A percentile compares a stretch with the other conserved stretches of the same genome.
These are phyloP conservation scores for Heterotis niloticus DNA, from an alignment of 2,113 vertebrate genomes.

Conservation along the genomic window DNA sequence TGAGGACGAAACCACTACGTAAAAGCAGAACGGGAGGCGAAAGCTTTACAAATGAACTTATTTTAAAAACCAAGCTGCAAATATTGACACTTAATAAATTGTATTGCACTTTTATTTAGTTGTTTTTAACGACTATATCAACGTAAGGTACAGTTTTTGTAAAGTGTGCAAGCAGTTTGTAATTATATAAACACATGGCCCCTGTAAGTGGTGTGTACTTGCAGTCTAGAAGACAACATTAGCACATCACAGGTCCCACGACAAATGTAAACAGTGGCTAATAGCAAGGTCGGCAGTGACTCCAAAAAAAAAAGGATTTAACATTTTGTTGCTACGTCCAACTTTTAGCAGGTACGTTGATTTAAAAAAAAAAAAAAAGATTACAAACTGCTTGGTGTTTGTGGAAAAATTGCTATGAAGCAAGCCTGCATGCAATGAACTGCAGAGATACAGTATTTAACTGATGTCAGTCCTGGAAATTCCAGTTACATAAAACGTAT, in stretches of 20 bases:
- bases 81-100: not conserved
- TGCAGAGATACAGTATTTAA: no score
- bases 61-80: not conserved
- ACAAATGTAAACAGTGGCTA: not conserved
- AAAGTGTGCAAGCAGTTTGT: not conserved
- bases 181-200: not conserved
- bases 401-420: no score
- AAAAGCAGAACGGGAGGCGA: not conserved
- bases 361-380: no score
- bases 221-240: not conserved
- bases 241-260: not conserved
- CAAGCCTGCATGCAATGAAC: no score
- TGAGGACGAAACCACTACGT: conserved; percentile 24
- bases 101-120: not conserved
- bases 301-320: not conserved
- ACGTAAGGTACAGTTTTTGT: not conserved
- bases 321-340: not conserved
- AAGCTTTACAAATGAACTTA: not conserved
- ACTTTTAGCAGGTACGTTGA: conserved; percentile 16
- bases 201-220: not conserved
- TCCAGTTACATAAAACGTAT: no score
- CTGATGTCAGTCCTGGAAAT: no score
- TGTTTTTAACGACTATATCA: not conserved
- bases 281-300: not conserved
- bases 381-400: no score